Evolutionary conservation across 2,888 invertebrate genomes (phyloP).

Genomic region (Ectropis crepuscularia): DNA sequence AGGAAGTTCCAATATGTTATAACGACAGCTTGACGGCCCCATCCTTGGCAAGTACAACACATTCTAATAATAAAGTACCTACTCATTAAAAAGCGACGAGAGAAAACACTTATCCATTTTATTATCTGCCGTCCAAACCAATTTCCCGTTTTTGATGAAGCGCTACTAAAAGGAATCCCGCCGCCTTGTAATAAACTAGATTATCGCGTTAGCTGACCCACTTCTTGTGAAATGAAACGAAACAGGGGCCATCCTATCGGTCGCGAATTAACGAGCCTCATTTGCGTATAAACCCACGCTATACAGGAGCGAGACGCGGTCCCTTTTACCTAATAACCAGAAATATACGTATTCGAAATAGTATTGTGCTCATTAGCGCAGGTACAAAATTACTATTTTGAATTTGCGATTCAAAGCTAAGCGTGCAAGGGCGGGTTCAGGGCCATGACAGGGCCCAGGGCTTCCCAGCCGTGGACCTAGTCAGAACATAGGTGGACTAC

Average conservation of each 20-base stretch:
- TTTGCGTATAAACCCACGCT: constrained; percentile 57
- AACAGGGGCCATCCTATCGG: constrained; percentile 43
- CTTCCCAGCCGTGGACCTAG: too few species aligned
- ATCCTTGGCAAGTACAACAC: too few species aligned
- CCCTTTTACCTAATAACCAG: constrained; percentile 47
- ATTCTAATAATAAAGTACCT: background rate
- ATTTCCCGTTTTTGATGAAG: constrained; percentile 38
- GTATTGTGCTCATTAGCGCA: constrained; percentile 44
- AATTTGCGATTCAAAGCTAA: too few species aligned
- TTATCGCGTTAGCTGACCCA: constrained; percentile 40
- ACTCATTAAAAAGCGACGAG: constrained; percentile 7
- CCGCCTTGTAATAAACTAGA: constrained; percentile 33
- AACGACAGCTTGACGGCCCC: too few species aligned
- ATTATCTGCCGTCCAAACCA: constrained; percentile 16
- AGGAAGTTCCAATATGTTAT: too few species aligned
- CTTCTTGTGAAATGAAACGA: constrained; percentile 43
- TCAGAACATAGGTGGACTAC: too few species aligned
- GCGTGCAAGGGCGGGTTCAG: too few species aligned
- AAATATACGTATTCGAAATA: constrained; percentile 47
- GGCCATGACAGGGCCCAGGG: too few species aligned
- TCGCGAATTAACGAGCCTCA: constrained; percentile 50
- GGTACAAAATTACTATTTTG: background rate
- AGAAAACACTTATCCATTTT: constrained; percentile 16
- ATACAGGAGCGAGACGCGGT: constrained; percentile 45
- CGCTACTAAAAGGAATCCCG: constrained; percentile 33